Base-by-base conservation (phyloP, 2,888 invertebrate species). In the Nomada ruficornis region DNA sequence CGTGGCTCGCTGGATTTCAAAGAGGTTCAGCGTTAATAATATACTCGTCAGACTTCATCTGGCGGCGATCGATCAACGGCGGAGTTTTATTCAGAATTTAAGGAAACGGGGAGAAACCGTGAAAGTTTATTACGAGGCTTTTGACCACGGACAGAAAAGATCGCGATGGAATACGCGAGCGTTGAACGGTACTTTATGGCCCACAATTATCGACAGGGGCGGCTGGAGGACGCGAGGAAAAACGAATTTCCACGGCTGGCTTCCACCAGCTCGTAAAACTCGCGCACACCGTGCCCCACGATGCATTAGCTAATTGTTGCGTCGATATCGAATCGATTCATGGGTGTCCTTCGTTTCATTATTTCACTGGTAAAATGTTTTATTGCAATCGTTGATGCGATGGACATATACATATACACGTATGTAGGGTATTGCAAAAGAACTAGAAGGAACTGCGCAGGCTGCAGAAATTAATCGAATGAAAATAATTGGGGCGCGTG, bases 221-320 rank as follows among this genome's bases (percentile, higher is more conserved):
- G 73, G 85, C 23, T 72, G 72, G 72, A 68, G 73, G 77, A 60
- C 72, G 62, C 76, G 76, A 74, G 80, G 82, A 69, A 86, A 85
- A 82, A 80, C 83, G 83, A 86, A 80, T 87, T 90, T 89, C 80
- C 86, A 81, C 85, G 80, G 72, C 72, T 74, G 73, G 55, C 47
- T 70, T 50, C 62, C 71, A 52, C 42, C 62, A 44, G 52, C 84
- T 89, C 89, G 87, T 90, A 89, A 91, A 89, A 88, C 80, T 85
- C 77, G 85, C 67, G 77, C 81, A 44, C 80, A 47, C 75, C 77
- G 57, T 55, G 64, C 52, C 47, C 83, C 83, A 80, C 85, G 78
- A 82, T 91, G 89, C 93, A 92, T 93, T 93, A 93, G 91, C 92
- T 93, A 92, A 93, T 93, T 93, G 92, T 91, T 88, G 88, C 83